These are phyloP conservation scores for Kryptolebias marmoratus DNA, from an alignment of 2,113 vertebrate species.

Conservation along the genomic window DNA sequence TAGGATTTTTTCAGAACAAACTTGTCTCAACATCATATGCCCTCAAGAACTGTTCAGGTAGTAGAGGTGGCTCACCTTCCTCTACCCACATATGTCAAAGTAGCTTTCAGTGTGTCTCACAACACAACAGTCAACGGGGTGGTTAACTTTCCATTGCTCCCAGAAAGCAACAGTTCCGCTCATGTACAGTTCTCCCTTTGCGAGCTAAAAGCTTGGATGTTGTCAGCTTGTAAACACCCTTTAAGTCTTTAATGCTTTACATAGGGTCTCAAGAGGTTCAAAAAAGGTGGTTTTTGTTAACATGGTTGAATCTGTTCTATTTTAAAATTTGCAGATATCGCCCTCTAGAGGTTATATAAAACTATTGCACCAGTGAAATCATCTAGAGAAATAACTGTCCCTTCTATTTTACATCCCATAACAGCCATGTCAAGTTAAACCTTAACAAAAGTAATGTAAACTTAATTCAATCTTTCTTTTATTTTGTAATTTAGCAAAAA, in stretches of 20 bases:
- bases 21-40: background rate
- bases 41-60: background rate
- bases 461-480: no score
- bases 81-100: background rate
- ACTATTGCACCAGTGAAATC: slow-evolving; percentile 29
- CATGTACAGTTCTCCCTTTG: background rate
- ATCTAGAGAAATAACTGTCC: background rate
- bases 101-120: background rate
- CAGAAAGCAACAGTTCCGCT: slow-evolving; percentile 21
- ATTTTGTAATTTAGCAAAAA: background rate
- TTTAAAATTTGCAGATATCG: slow-evolving; percentile 25
- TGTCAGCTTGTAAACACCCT: background rate
- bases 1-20: slow-evolving; percentile 28
- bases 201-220: background rate
- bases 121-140: background rate
- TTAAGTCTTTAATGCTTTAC: background rate
- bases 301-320: background rate
- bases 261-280: background rate
- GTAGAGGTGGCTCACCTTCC: slow-evolving; percentile 8
- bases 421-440: background rate
- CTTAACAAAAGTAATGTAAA: background rate
- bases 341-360: slow-evolving; percentile 37
- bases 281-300: background rate
- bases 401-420: background rate
- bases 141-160: background rate